Evolutionary conservation across 2,888 invertebrate genomes (phyloP).

Genomic region (Cosmia trapezina): DNA sequence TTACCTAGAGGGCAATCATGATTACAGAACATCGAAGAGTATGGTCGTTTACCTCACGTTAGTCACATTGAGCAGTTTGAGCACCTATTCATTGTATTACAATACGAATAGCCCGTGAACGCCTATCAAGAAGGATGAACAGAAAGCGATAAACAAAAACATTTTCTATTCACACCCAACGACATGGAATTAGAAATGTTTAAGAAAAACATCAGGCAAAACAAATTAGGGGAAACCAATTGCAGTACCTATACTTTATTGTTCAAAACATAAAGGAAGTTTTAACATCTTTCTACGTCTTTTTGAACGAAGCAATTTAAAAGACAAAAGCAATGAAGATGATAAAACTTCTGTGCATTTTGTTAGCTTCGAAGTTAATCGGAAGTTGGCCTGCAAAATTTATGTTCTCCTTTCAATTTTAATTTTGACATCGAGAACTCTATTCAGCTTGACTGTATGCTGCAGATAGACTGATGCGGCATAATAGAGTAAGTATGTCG

Average conservation of each 20-base stretch:
- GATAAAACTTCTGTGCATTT: slow-evolving; percentile 45
- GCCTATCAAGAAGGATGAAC: slow-evolving; percentile 21
- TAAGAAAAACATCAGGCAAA: slow-evolving; percentile 48
- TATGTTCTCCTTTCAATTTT: slow-evolving; percentile 18
- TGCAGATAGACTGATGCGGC: slow-evolving; percentile 13
- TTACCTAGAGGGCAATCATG: no score
- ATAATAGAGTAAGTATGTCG: slow-evolving; percentile 42
- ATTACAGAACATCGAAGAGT: no score
- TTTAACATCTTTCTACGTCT: slow-evolving; percentile 22
- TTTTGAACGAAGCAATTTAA: slow-evolving; percentile 37
- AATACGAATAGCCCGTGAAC: slow-evolving; percentile 36
- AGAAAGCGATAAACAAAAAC: slow-evolving; percentile 50
- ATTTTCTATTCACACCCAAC: slow-evolving; percentile 30
- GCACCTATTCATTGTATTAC: slow-evolving; percentile 45
- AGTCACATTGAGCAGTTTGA: slow-evolving; percentile 35
- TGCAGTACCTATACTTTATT: slow-evolving; percentile 31
- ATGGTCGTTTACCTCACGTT: slow-evolving; percentile 39
- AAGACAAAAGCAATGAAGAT: slow-evolving; percentile 44
- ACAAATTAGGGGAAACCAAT: slow-evolving; percentile 51
- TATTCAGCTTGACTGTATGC: slow-evolving; percentile 24
- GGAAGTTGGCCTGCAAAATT: slow-evolving; percentile 21
- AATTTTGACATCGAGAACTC: slow-evolving; percentile 20
- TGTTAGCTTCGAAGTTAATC: slow-evolving; percentile 32
- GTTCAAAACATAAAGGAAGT: slow-evolving; percentile 45
- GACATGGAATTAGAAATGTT: slow-evolving; percentile 43